Percentiles rank a stretch among this genome's conserved stretches.
phyloP scores from a whole-genome alignment of 1,140 invertebrate genomes.

The Yoshiicerus persimilis region DNA sequence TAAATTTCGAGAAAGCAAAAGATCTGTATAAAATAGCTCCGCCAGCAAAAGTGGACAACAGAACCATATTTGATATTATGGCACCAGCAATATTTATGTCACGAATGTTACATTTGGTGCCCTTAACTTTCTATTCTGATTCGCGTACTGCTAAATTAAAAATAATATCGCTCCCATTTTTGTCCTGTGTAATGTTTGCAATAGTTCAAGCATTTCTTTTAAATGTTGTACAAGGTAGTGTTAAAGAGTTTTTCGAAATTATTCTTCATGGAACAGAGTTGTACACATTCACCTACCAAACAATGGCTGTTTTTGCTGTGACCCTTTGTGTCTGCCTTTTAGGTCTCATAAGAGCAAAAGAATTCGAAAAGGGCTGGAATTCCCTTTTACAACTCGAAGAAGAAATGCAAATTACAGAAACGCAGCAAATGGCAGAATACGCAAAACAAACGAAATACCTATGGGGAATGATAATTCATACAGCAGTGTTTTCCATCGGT shows the following conservation, averaged over 20 bases:
- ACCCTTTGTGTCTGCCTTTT: background rate
- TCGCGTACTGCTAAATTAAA: background rate
- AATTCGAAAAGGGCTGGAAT: conserved; percentile 1
- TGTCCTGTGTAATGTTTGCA: background rate
- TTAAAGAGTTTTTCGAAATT: background rate
- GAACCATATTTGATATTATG: background rate
- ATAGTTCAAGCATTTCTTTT: background rate
- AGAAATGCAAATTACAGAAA: background rate
- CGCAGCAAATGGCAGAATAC: background rate
- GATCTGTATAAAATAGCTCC: background rate
- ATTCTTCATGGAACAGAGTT: conserved; percentile 1
- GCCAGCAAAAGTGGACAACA: background rate
- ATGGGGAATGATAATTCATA: background rate
- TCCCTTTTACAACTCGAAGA: background rate
- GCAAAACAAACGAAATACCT: too few species aligned
- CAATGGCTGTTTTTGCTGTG: background rate
- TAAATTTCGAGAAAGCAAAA: background rate
- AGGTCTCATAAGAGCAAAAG: background rate
- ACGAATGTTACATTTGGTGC: background rate
- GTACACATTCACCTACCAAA: background rate
- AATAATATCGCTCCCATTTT: background rate
- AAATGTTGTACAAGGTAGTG: background rate
- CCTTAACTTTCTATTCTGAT: background rate
- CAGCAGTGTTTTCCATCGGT: background rate
- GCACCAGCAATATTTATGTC: background rate